phyloP scores from a whole-genome alignment of 1,140 invertebrate genomes.

The Cydia splendana region DNA sequence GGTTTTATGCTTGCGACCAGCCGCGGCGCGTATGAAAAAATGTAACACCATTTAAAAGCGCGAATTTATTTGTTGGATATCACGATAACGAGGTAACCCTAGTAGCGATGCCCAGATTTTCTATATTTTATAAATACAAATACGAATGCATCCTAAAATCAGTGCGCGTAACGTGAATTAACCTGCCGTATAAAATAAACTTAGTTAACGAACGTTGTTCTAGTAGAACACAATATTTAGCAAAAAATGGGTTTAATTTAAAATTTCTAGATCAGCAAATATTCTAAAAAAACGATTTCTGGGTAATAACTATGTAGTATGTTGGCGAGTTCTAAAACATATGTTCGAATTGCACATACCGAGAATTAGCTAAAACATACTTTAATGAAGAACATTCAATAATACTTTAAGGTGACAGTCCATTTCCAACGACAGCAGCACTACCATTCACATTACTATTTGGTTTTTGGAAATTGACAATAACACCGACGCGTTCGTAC shows the following conservation, averaged over 20 bases:
- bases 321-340: not conserved
- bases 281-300: not conserved
- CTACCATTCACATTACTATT: no score
- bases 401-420: no score
- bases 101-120: constrained; percentile 12
- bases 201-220: constrained; percentile 10
- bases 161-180: constrained; percentile 7
- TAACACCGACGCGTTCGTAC: no score
- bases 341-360: no score
- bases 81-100: constrained; percentile 24
- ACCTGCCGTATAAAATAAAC: not conserved
- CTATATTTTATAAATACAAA: constrained; percentile 8
- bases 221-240: not conserved
- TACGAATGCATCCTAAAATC: constrained; percentile 15
- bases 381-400: no score
- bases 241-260: not conserved
- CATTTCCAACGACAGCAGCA: no score
- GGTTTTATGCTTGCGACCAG: constrained; percentile 53
- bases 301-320: not conserved
- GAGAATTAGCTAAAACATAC: no score
- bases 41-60: constrained; percentile 29
- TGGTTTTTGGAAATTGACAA: no score
- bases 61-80: constrained; percentile 26
- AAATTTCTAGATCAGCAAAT: not conserved
- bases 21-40: constrained; percentile 35